Evolutionary conservation across 1,140 invertebrate species (phyloP).

Genomic region (Coelopa frigida): DNA sequence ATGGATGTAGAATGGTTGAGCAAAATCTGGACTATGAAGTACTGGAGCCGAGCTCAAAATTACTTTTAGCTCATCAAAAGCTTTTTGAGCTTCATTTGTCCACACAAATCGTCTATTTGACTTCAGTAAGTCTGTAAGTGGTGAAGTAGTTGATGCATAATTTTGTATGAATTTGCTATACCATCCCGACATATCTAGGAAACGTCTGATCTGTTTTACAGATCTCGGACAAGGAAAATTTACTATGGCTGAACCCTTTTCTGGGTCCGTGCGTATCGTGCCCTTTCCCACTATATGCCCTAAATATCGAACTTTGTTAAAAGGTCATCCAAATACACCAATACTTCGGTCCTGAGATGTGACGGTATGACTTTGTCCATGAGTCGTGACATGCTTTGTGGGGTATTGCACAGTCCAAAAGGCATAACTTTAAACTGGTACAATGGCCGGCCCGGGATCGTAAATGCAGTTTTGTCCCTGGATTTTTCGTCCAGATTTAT

Average conservation of each 20-base stretch:
- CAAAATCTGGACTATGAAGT: conserved; percentile 22
- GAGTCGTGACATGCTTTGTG: conserved; percentile 7
- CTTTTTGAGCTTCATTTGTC: neutral
- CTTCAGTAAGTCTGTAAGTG: conserved; percentile 21
- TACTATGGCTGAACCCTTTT: conserved; percentile 18
- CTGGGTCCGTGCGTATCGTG: conserved; percentile 34
- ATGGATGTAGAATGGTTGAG: conserved; percentile 13
- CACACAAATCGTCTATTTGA: conserved; percentile 8
- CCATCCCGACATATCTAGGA: conserved; percentile 45
- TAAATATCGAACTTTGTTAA: conserved; percentile 23
- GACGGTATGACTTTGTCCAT: conserved; percentile 9
- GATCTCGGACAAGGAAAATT: conserved; percentile 11
- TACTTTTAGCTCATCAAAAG: conserved; percentile 19
- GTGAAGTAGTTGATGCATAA: conserved; percentile 28
- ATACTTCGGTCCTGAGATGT: conserved; percentile 5
- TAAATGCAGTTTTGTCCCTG: conserved; percentile 40
- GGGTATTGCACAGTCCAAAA: conserved; percentile 11
- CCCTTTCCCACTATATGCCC: conserved; percentile 21
- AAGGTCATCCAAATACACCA: conserved; percentile 32
- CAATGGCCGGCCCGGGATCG: conserved; percentile 23
- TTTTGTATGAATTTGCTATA: conserved; percentile 32
- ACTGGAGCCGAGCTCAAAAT: conserved; percentile 14
- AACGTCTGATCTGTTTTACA: conserved; percentile 39
- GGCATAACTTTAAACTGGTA: conserved; percentile 26
- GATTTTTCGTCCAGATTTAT: conserved; percentile 16